A percentile compares a stretch with the other conserved stretches of the same genome.
These are phyloP conservation scores for Champsocephalus esox DNA, from an alignment of 2,797 vertebrate species.

Conservation along the genomic window DNA sequence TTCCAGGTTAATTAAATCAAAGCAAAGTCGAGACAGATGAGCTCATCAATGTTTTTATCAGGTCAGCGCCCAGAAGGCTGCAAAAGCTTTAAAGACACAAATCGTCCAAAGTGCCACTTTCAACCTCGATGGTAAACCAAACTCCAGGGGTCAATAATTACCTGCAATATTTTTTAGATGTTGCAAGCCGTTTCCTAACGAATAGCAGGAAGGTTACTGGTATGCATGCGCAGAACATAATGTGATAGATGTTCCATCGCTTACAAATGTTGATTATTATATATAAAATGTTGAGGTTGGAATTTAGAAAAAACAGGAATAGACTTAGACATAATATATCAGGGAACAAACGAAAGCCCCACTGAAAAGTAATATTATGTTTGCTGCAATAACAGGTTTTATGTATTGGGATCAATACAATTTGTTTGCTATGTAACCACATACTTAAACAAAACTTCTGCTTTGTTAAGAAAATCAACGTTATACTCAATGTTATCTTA, in stretches of 20 bases:
- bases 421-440: neutral
- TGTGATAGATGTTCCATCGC: neutral
- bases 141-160: neutral
- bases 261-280: neutral
- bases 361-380: too few relatives aligned
- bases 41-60: neutral
- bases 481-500: neutral
- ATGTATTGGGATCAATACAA: neutral
- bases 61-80: neutral
- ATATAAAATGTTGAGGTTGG: too few relatives aligned
- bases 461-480: constrained; percentile 10
- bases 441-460: neutral
- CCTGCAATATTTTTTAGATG: neutral
- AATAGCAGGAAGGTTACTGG: neutral
- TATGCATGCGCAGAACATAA: neutral
- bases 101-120: neutral
- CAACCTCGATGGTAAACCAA: neutral
- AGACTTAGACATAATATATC: too few relatives aligned
- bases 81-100: neutral
- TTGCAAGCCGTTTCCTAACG: neutral
- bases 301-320: neutral
- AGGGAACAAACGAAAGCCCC: too few relatives aligned
- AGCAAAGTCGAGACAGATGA: neutral
- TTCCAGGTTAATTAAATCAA: neutral
- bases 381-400: too few relatives aligned